These are phyloP conservation scores for Exaiptasia diaphana DNA, from an alignment of 64 coral and sea anemone genomes.

Conservation along the genomic window DNA sequence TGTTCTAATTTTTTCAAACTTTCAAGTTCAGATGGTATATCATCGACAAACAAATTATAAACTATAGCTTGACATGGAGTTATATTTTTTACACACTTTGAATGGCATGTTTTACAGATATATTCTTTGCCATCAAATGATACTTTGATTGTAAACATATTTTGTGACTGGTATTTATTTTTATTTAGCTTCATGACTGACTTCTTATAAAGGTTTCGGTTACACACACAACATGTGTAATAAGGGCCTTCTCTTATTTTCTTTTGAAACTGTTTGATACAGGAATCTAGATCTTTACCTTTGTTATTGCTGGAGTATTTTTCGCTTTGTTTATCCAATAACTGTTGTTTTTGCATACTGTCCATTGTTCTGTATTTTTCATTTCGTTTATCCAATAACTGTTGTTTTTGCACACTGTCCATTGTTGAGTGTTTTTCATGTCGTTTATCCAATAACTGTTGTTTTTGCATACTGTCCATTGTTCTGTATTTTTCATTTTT, in stretches of 20 bases:
- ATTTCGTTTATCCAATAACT: background rate
- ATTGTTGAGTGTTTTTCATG: background rate
- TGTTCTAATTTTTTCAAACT: conserved; percentile 46
- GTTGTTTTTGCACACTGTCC: background rate
- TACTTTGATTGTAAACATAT: conserved; percentile 25
- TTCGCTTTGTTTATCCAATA: conserved; percentile 1
- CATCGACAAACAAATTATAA: conserved; percentile 55
- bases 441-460: conserved; percentile 14
- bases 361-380: conserved; percentile 27
- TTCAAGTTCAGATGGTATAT: conserved; percentile 62
- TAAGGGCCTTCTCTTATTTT: conserved; percentile 46
- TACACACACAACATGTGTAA: conserved; percentile 26
- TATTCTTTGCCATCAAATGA: conserved; percentile 44
- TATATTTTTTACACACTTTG: conserved; percentile 21
- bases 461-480: conserved; percentile 19
- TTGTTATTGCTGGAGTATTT: background rate
- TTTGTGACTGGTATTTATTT: background rate
- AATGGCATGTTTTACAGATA: conserved; percentile 50
- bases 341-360: conserved; percentile 1
- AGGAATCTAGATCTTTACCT: background rate
- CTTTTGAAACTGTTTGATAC: conserved; percentile 35
- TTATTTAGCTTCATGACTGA: conserved; percentile 16
- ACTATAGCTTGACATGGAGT: conserved; percentile 46
- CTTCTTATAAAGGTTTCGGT: conserved; percentile 36
- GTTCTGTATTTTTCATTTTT: background rate